Conservation (phyloP, 2,888 invertebrate species). For the Gisinianus flammeolus region DNA sequence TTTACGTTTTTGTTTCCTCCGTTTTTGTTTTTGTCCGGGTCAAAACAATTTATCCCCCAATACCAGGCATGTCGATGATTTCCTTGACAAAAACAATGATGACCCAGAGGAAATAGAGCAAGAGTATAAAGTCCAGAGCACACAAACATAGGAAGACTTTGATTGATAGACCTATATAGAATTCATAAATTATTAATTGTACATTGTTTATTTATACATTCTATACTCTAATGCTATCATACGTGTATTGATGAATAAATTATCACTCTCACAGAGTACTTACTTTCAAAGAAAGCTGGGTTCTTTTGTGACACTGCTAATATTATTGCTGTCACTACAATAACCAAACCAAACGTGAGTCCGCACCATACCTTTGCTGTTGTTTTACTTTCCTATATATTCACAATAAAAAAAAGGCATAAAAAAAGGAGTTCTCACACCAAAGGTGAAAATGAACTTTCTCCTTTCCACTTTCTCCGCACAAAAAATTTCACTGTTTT, state of each 20-base stretch:
- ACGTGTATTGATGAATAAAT: too few species aligned
- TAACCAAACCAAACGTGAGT: conserved; percentile 53
- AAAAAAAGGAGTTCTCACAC: too few species aligned
- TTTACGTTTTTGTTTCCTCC: too few species aligned
- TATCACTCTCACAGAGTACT: neutral
- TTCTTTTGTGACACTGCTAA: conserved; percentile 57
- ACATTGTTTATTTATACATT: neutral
- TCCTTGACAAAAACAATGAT: conserved; percentile 58
- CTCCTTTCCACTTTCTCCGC: too few species aligned
- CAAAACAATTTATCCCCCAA: neutral
- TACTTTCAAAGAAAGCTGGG: conserved; percentile 52
- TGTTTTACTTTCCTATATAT: conserved; percentile 58
- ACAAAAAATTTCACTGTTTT: too few species aligned
- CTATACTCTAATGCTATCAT: too few species aligned
- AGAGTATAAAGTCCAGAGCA: conserved; percentile 57
- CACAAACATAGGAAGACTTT: conserved; percentile 57
- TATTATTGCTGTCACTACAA: conserved; percentile 57
- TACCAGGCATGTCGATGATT: conserved; percentile 56
- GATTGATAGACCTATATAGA: conserved; percentile 46
- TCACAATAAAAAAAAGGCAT: conserved; percentile 8
- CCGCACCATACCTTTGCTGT: conserved; percentile 58
- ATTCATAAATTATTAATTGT: neutral
- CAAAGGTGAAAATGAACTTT: too few species aligned
- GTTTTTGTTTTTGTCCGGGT: neutral
- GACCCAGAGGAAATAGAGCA: conserved; percentile 59